Evolutionary conservation across 2,797 vertebrate genomes (phyloP).

Genomic region (Halcyon badia): DNA sequence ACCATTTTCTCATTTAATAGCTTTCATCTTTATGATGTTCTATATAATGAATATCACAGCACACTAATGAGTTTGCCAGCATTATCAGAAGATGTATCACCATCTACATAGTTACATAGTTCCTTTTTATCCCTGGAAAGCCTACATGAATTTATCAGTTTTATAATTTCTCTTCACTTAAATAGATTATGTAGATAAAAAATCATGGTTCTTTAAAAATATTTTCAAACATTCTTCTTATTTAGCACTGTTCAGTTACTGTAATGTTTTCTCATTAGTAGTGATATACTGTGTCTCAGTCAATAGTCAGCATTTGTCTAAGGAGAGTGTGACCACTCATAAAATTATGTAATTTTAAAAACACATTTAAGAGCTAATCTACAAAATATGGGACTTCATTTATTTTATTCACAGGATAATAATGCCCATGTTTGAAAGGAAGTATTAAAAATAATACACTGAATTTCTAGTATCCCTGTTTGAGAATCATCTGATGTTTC

Average conservation of each 20-base stretch:
- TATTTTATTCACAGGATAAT: conserved; percentile 31
- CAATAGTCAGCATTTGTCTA: background rate
- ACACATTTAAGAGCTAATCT: background rate
- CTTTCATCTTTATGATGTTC: conserved; percentile 65
- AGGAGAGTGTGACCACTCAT: background rate
- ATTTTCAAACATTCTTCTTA: background rate
- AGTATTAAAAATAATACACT: background rate
- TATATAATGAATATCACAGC: conserved; percentile 64
- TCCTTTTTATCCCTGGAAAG: conserved; percentile 33
- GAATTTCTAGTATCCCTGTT: background rate
- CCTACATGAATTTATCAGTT: conserved; percentile 16
- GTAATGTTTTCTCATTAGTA: conserved; percentile 15
- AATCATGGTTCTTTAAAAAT: background rate
- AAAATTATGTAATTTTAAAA: conserved; percentile 28
- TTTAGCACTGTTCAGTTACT: background rate
- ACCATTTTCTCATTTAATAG: conserved; percentile 74
- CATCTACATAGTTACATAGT: conserved; percentile 1
- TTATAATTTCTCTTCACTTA: conserved; percentile 46
- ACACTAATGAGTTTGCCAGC: conserved; percentile 69
- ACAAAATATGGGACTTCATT: background rate
- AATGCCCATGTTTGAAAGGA: background rate
- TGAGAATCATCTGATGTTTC: background rate
- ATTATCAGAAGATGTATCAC: conserved; percentile 61
- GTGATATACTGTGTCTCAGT: background rate
- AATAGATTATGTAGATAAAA: background rate